Evolutionary conservation across 2,113 vertebrate genomes (phyloP), one percentile per base, ranked within the genome.

Genomic region (Potamarius usumacintae): DNA sequence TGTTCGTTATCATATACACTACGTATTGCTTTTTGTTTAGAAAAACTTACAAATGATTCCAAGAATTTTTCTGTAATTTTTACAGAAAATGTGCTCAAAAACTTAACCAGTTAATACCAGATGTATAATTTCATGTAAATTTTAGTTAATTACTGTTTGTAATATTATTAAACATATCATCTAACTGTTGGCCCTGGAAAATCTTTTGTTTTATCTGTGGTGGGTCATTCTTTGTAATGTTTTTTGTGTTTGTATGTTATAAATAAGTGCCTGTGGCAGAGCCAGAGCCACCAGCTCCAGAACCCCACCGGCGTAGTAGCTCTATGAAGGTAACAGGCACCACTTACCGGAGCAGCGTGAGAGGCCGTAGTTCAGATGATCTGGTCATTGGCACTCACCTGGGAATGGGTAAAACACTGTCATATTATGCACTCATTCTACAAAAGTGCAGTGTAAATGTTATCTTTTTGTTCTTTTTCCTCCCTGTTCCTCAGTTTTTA

Each of bases 301-400:
- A 97, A 87, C 96, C 95, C 0, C 95, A 96, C 55, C 95, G 96
- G 1, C 96, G 96, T 7, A 96, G 95, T 92, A 98, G 97, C 92
- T 98, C 98, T 15, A 82, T 97, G 86, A 95, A 97, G 89, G 96
- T 96, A 0, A 96, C 97, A 0, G 96, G 97, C 79, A 92, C 94
- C 88, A 95, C 96, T 67, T 96, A 95, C 89, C 93, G 95, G 87
- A 94, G 95, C 92, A 98, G 96, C 91, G 94, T 97, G 22, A 94
- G 95, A 30, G 94, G 96, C 80, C 96, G 95, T 63, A 96, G 93
- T 86, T 94, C 95, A 0, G 97, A 98, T 85, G 95, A 98, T 83
- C 91, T 91, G 90, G 95, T 96, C 83, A 93, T 95, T 88, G 97
- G 98, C 95, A 94, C 95, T 85, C 94, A 95, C 81, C 90, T 95